Evolutionary conservation across 2,113 vertebrate species (phyloP).

Genomic region (Nothocercus julius): DNA sequence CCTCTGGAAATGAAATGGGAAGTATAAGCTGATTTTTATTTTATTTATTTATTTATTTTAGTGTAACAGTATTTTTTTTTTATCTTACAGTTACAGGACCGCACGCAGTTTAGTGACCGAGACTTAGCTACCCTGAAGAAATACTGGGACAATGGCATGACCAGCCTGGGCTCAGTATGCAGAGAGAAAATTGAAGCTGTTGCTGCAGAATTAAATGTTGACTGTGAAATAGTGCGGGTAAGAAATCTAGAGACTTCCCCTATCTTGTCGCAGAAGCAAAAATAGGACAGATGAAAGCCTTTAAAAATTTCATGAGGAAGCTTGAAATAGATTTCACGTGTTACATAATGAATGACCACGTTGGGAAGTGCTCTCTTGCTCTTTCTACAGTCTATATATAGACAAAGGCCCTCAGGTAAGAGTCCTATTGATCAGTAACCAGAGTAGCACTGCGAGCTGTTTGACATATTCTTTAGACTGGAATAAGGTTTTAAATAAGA

Average conservation of each 20-base stretch:
- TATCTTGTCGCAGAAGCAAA: slow-evolving; percentile 42
- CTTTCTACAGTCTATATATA: slow-evolving; percentile 69
- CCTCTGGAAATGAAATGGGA: neutral
- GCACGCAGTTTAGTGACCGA: slow-evolving; percentile 95
- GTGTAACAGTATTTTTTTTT: slow-evolving; percentile 38
- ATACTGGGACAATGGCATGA: slow-evolving; percentile 99
- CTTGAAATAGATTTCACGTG: slow-evolving; percentile 72
- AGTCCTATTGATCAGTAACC: slow-evolving; percentile 45
- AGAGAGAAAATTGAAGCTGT: slow-evolving; percentile 97
- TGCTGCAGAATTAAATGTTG: slow-evolving; percentile 91
- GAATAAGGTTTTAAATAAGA: neutral
- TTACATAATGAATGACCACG: slow-evolving; percentile 71
- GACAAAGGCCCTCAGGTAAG: slow-evolving; percentile 66
- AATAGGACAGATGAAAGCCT: slow-evolving; percentile 68
- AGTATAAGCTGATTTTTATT: neutral
- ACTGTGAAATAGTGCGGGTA: slow-evolving; percentile 99
- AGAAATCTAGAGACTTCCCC: slow-evolving; percentile 69
- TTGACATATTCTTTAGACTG: slow-evolving; percentile 27
- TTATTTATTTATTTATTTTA: too few species aligned
- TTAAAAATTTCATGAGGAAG: slow-evolving; percentile 68
- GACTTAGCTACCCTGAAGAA: slow-evolving; percentile 94
- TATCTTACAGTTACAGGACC: slow-evolving; percentile 91
- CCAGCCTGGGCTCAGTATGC: slow-evolving; percentile 96
- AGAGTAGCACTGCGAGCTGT: neutral
- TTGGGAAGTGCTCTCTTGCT: slow-evolving; percentile 64